A percentile compares a stretch with the other conserved stretches of the same genome.
phyloP scores from a whole-genome alignment of 2,113 vertebrate species.

The Peromyscus maniculatus region DNA sequence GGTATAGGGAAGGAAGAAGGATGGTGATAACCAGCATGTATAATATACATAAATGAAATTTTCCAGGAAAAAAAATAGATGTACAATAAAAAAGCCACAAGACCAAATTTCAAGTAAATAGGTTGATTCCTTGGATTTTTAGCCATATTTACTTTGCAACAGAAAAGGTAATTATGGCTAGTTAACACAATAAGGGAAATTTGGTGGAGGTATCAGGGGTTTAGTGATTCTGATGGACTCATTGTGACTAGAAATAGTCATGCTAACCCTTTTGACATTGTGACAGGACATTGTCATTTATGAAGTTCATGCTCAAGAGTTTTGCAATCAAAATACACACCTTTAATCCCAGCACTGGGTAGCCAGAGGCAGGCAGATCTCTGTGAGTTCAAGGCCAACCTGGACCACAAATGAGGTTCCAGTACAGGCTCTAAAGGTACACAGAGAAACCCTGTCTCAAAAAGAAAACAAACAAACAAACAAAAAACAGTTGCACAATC shows the following conservation, averaged over 20 bases:
- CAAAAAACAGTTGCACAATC: not conserved
- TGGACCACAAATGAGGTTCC: no score
- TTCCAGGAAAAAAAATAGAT: not conserved
- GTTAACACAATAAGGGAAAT: not conserved
- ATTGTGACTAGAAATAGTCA: not conserved
- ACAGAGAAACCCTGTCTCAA: no score
- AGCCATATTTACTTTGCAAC: not conserved
- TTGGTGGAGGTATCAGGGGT: not conserved
- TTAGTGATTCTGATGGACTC: not conserved
- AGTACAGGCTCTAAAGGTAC: no score
- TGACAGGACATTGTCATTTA: not conserved
- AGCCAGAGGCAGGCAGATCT: no score
- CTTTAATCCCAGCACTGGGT: no score
- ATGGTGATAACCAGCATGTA: not conserved
- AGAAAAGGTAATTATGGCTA: not conserved
- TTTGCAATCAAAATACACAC: no score
- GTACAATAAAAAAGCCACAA: not conserved
- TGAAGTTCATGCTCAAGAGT: not conserved
- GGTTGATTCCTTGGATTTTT: not conserved
- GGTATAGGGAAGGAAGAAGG: not conserved
- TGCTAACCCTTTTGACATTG: not conserved
- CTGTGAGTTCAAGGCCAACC: no score
- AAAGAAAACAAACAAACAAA: no score
- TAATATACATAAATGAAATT: not conserved
- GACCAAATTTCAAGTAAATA: slow-evolving; percentile 22